These are phyloP conservation scores for Melipona beecheii DNA, from an alignment of 2,888 invertebrate species.

Conservation along the genomic window DNA sequence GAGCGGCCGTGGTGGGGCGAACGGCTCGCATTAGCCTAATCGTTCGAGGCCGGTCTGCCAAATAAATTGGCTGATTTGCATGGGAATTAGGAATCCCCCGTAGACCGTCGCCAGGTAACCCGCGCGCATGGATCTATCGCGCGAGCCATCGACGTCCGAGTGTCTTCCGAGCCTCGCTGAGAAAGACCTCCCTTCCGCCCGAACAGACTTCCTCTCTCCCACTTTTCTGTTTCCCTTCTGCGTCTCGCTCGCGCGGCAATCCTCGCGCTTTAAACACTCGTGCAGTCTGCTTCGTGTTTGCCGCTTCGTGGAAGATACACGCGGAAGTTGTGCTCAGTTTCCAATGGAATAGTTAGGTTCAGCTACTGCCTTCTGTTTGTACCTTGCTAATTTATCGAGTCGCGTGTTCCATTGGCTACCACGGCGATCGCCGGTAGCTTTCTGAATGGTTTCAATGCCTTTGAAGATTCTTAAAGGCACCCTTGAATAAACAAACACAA, in stretches of 20 bases:
- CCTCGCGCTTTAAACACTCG: background rate
- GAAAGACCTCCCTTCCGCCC: slow-evolving; percentile 7
- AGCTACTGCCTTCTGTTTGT: slow-evolving; percentile 6
- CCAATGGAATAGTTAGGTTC: slow-evolving; percentile 14
- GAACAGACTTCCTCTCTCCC: background rate
- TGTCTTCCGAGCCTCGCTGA: slow-evolving; percentile 39
- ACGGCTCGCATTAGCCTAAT: slow-evolving; percentile 79
- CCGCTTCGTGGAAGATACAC: slow-evolving; percentile 15
- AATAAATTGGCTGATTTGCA: slow-evolving; percentile 83
- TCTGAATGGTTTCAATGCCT: background rate
- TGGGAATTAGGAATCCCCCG: slow-evolving; percentile 79
- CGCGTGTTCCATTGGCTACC: background rate
- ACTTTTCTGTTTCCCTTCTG: slow-evolving; percentile 18
- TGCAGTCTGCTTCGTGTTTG: background rate
- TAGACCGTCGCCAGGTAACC: slow-evolving; percentile 48
- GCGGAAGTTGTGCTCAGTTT: slow-evolving; percentile 8
- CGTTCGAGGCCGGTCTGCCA: slow-evolving; percentile 75
- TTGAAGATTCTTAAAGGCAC: background rate
- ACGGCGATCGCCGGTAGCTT: background rate
- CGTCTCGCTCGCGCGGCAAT: slow-evolving; percentile 12
- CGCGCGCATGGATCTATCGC: slow-evolving; percentile 55
- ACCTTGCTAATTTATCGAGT: slow-evolving; percentile 15
- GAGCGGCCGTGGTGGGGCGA: slow-evolving; percentile 58
- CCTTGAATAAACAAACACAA: background rate
- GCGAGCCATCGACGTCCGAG: slow-evolving; percentile 47